These are phyloP conservation scores for Sarcophaga peregrina DNA, from an alignment of 1,140 invertebrate genomes.

Conservation along the genomic window DNA sequence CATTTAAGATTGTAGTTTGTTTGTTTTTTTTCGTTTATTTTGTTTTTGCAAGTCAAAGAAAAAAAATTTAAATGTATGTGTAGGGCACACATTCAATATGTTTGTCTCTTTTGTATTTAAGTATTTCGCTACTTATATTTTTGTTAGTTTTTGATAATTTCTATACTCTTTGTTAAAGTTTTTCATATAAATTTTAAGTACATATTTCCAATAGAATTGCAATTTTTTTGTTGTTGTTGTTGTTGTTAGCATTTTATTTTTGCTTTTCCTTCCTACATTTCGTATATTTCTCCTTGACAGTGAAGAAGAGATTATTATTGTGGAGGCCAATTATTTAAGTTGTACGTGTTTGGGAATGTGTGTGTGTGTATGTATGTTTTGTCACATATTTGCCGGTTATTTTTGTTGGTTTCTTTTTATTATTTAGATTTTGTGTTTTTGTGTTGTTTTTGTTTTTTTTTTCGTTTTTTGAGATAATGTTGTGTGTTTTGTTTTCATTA, in stretches of 20 bases:
- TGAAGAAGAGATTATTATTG: neutral
- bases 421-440: slow-evolving; percentile 12
- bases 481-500: too few species aligned
- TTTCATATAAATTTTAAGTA: slow-evolving; percentile 8
- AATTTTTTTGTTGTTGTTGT: too few species aligned
- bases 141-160: neutral
- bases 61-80: too few species aligned
- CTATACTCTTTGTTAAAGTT: neutral
- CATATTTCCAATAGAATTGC: neutral
- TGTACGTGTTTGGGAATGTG: neutral
- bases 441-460: slow-evolving; percentile 2
- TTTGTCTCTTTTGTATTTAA: neutral
- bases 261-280: neutral
- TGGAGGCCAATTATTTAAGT: slow-evolving; percentile 15
- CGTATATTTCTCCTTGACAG: neutral
- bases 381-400: slow-evolving; percentile 3
- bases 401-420: neutral
- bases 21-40: too few species aligned
- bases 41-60: too few species aligned
- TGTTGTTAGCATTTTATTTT: slow-evolving; percentile 2
- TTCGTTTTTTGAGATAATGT: neutral
- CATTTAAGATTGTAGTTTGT: too few species aligned
- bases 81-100: neutral
- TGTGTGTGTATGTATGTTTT: too few species aligned
- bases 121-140: neutral